Conservation (phyloP, 2,113 vertebrate species). For the Mirza zaza region DNA sequence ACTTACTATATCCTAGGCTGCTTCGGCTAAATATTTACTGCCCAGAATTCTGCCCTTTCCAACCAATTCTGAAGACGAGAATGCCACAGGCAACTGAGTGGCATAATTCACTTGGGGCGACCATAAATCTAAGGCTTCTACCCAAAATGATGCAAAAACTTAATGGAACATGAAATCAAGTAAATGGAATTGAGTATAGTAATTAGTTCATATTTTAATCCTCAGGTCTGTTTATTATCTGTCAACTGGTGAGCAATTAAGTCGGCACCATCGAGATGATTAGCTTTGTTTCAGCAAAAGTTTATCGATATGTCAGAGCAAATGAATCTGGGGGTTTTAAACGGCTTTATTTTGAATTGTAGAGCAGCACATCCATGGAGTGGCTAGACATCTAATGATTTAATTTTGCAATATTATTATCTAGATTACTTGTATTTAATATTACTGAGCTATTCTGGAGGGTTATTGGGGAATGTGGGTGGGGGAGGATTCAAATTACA, state of each 20-base stretch:
- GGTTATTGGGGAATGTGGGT: neutral
- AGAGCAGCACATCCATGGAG: constrained; percentile 32
- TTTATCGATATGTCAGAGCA: constrained; percentile 68
- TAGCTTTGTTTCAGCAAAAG: constrained; percentile 72
- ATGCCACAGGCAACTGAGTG: constrained; percentile 50
- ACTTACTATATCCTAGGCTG: neutral
- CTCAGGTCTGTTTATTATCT: constrained; percentile 72
- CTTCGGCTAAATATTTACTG: constrained; percentile 65
- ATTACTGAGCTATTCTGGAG: neutral
- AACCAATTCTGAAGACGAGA: constrained; percentile 32
- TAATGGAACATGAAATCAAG: constrained; percentile 78
- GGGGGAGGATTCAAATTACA: neutral
- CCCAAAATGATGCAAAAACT: constrained; percentile 72
- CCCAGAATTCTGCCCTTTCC: constrained; percentile 62
- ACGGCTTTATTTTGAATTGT: constrained; percentile 60
- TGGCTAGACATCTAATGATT: constrained; percentile 44
- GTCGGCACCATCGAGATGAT: constrained; percentile 21
- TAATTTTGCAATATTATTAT: constrained; percentile 65
- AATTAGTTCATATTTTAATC: constrained; percentile 80
- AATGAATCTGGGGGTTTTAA: constrained; percentile 65
- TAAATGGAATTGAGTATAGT: constrained; percentile 71
- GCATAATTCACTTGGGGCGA: constrained; percentile 34
- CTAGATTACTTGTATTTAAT: constrained; percentile 64
- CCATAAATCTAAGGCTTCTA: constrained; percentile 64
- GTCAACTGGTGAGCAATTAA: constrained; percentile 71